Base-by-base conservation (phyloP, 2,888 invertebrate species). In the Idaea straminata region DNA sequence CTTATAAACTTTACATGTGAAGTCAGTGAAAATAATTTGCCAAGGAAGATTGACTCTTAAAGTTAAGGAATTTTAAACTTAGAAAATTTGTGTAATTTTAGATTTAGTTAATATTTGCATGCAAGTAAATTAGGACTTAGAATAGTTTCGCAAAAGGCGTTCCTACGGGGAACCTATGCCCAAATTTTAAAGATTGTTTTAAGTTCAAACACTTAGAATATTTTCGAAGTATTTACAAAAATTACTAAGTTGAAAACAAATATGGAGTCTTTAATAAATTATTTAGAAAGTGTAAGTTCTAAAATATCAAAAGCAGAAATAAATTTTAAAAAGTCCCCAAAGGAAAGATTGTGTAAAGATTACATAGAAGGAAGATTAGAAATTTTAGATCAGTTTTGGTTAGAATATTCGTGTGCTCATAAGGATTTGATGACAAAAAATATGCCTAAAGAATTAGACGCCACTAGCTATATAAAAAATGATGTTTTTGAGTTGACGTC, bases 311-410 rank as follows among this genome's bases (percentile, higher is more conserved):
- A 61, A 36, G 62, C 61, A 47, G 59, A 35, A 61, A 47, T 60
- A n/a, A 66, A 66, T 47, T 66, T 63, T 64, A 65, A 68, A 63
- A 68, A 66, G 16, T 61, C 65, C 16, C 65, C 62, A 35, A 61
- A 64, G 13, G 35, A 62, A 13, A 47, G 64, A 47, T 35, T 62
- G 6, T 62, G 63, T 6, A 57, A 63, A 63, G 60, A 64, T 35
- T 67, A 67, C 58, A 57, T 65, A 34, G 65, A 65, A 61, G 34
- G 59, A 61, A 61, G 67, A 60, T 61, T 65, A 62, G 67, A 67
- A 57, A 25, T 64, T 6, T 58, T 67, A 59, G 64, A 67, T 25
- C 61, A 64, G 15, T 61, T 67, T 36, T 67, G 67, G 64, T 57
- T 35, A n/a, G 65, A 67, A n/a, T 67, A 65, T 63, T 59, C 15